Evolutionary conservation across 1,140 invertebrate genomes (phyloP).

Genomic region (Leptinotarsa defecta): DNA sequence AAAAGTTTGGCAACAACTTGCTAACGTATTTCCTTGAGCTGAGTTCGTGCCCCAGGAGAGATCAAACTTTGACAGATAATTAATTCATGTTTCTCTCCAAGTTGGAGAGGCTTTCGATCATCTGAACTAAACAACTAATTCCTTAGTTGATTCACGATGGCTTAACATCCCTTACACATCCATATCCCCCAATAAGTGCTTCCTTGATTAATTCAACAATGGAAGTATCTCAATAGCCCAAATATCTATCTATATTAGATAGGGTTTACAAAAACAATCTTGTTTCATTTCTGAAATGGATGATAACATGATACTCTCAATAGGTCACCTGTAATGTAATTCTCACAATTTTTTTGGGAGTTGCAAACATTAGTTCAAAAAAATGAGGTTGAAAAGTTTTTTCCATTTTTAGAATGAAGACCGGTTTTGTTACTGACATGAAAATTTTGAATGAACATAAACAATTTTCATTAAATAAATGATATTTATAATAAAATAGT

Average conservation of each 20-base stretch:
- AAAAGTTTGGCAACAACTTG: neutral
- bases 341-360: too few species aligned
- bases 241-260: neutral
- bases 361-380: too few species aligned
- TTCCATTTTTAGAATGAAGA: too few species aligned
- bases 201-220: conserved; percentile 21
- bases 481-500: too few species aligned
- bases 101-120: conserved; percentile 44
- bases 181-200: conserved; percentile 17
- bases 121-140: conserved; percentile 43
- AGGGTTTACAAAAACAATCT: too few species aligned
- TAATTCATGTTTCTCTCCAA: conserved; percentile 46
- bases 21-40: neutral
- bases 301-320: too few species aligned
- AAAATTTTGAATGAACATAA: too few species aligned
- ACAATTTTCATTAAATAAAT: too few species aligned
- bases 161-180: conserved; percentile 18
- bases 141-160: conserved; percentile 19
- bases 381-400: too few species aligned
- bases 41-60: conserved; percentile 38
- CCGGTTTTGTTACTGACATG: too few species aligned
- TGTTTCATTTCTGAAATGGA: too few species aligned
- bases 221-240: neutral
- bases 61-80: conserved; percentile 46
- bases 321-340: too few species aligned